A percentile compares a stretch with the other conserved stretches of the same genome.
These are phyloP conservation scores for Silurus meridionalis DNA, from an alignment of 2,113 vertebrate genomes.

Conservation along the genomic window DNA sequence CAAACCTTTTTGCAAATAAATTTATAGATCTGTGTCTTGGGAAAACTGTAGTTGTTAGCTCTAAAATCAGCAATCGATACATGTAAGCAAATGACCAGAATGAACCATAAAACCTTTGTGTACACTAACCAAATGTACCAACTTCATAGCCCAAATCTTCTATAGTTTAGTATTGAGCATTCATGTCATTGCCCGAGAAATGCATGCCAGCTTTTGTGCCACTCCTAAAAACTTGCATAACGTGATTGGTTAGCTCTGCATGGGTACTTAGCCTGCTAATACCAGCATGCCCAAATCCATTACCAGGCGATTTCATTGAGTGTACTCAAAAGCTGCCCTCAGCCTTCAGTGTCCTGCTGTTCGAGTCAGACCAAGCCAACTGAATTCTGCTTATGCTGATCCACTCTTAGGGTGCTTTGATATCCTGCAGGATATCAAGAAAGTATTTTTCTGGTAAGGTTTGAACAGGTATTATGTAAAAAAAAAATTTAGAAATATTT, in stretches of 20 bases:
- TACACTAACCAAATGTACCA: not conserved
- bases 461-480: not conserved
- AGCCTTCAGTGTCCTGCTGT: not conserved
- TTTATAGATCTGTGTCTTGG: not conserved
- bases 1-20: not conserved
- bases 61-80: not conserved
- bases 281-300: slow-evolving; percentile 19
- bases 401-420: not conserved
- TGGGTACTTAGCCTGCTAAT: not conserved
- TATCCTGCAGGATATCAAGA: not conserved
- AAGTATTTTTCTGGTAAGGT: not conserved
- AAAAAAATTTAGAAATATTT: not conserved
- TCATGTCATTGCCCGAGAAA: not conserved
- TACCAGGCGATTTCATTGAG: slow-evolving; percentile 10
- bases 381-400: not conserved
- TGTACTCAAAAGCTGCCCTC: slow-evolving; percentile 2
- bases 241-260: not conserved
- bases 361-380: not conserved
- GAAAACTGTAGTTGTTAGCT: not conserved
- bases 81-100: not conserved
- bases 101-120: not conserved
- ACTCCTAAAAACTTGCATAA: not conserved
- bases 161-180: not conserved
- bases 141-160: not conserved
- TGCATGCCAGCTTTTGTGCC: not conserved